phyloP scores from a whole-genome alignment of 2,113 vertebrate genomes.

The Corythoichthys intestinalis region DNA sequence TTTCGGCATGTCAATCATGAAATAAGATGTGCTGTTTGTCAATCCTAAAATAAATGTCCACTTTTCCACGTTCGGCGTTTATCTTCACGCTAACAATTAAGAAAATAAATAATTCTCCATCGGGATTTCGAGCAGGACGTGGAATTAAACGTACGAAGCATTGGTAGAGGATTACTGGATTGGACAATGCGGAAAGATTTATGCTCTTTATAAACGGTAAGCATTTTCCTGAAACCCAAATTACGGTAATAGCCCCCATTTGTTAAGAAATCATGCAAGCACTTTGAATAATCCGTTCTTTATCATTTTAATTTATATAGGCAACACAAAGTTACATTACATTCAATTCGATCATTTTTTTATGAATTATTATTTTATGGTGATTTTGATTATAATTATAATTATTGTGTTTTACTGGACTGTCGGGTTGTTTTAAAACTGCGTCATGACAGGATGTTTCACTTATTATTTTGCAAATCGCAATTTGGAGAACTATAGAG shows the following conservation, averaged over 20 bases:
- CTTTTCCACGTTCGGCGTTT: conserved; percentile 63
- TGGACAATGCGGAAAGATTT: neutral
- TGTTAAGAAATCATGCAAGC: neutral
- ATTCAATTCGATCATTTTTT: neutral
- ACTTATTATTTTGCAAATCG: too few relatives aligned
- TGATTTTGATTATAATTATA: neutral
- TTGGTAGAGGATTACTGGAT: too few relatives aligned
- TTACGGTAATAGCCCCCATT: neutral
- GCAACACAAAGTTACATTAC: neutral
- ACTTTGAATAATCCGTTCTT: neutral
- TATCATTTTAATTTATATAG: neutral
- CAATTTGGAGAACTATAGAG: too few relatives aligned
- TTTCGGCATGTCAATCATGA: conserved; percentile 58
- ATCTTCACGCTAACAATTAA: conserved; percentile 39
- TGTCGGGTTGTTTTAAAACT: too few relatives aligned
- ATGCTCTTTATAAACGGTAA: neutral
- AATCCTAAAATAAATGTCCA: neutral
- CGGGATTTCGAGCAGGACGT: neutral
- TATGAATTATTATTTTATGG: neutral
- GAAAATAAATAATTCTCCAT: conserved; percentile 31
- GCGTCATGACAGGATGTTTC: too few relatives aligned
- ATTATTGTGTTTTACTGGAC: neutral
- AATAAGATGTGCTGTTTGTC: too few relatives aligned
- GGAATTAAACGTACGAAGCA: neutral
- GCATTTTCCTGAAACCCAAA: neutral